phyloP scores from a whole-genome alignment of 2,113 vertebrate genomes.

The Pampusana beccarii region DNA sequence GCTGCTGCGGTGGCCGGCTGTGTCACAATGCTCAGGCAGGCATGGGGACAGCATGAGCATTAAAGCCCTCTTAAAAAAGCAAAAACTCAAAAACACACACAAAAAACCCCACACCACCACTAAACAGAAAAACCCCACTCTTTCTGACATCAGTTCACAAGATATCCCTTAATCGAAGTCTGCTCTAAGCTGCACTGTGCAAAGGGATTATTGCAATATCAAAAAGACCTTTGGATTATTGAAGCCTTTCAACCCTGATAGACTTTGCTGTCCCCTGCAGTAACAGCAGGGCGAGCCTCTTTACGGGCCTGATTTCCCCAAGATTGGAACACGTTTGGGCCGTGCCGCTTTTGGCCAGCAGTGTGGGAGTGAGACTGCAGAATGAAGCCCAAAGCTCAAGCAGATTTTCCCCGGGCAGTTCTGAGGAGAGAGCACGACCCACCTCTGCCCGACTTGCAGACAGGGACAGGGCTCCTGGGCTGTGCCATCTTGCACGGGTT shows the following conservation, averaged over 20 bases:
- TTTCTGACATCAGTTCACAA: background rate
- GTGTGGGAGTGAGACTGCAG: background rate
- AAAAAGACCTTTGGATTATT: background rate
- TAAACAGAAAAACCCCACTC: background rate
- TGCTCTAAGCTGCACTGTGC: background rate
- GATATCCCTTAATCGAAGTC: background rate
- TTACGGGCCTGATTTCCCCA: background rate
- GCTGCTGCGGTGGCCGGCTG: background rate
- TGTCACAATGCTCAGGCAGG: background rate
- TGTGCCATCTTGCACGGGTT: constrained; percentile 14
- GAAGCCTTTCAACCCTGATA: background rate
- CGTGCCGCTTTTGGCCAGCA: background rate
- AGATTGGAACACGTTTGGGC: rapidly evolving
- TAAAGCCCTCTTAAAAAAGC: background rate
- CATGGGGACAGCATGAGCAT: background rate
- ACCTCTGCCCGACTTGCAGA: background rate
- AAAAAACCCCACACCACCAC: background rate
- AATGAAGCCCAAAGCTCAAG: background rate
- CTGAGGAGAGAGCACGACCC: background rate
- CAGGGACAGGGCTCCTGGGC: constrained; percentile 38
- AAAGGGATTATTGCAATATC: background rate
- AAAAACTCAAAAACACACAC: background rate
- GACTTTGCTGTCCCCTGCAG: background rate
- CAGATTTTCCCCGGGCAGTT: background rate
- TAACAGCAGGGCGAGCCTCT: background rate